Conservation (phyloP, 2,797 vertebrate species). For the Novumbra hubbsi region DNA sequence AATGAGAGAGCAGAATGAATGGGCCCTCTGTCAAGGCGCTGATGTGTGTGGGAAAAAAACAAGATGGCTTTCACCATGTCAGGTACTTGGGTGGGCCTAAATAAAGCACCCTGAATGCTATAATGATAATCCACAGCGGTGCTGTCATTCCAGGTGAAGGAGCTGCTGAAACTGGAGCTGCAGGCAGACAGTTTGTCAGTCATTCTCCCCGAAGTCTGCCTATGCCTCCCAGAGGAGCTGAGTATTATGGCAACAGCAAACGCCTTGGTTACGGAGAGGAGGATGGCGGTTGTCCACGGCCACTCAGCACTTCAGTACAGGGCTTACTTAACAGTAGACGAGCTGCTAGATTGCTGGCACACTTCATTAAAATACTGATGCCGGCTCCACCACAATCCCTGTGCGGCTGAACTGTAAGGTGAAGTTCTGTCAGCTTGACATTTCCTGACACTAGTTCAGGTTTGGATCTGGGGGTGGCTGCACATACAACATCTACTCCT, state of each 20-base stretch:
- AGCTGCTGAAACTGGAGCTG: not conserved
- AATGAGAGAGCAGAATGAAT: constrained; percentile 41
- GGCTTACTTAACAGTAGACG: not conserved
- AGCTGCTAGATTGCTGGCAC: constrained; percentile 1
- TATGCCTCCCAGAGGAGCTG: constrained; percentile 52
- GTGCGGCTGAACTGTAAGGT: not conserved
- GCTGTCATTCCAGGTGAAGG: not conserved
- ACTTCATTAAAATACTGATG: not conserved
- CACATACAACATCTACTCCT: not conserved
- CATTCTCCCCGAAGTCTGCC: constrained; percentile 41
- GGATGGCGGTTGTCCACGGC: not conserved
- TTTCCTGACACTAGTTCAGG: not conserved
- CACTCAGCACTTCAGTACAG: not conserved
- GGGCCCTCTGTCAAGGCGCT: constrained; percentile 35
- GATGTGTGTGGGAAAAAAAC: constrained; percentile 8
- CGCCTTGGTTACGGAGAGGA: constrained; percentile 59
- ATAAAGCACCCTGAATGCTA: constrained; percentile 16
- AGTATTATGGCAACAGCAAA: constrained; percentile 73
- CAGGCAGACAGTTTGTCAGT: not conserved
- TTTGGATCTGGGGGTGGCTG: not conserved
- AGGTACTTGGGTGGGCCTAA: constrained; percentile 64
- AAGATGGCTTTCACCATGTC: constrained; percentile 36
- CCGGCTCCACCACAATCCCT: not conserved
- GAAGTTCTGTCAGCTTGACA: not conserved
- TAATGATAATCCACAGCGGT: not conserved